Percentiles rank a stretch among this genome's conserved stretches.
Evolutionary conservation across 1,140 invertebrate genomes (phyloP).

Genomic region (Drosophila triauraria): DNA sequence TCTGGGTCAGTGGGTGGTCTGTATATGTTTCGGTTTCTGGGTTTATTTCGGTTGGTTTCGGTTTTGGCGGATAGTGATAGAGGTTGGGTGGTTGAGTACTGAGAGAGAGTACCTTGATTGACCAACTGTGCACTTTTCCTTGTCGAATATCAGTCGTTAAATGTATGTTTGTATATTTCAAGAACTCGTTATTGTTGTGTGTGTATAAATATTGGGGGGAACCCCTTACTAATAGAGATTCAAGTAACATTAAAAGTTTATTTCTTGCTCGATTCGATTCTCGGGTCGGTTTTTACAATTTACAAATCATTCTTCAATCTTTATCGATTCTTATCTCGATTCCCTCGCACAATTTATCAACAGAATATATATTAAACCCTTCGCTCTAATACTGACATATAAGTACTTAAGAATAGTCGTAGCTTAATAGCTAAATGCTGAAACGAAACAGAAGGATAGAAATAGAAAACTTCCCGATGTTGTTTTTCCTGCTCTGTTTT

Average conservation of each 20-base stretch:
- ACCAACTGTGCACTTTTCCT: conserved; percentile 42
- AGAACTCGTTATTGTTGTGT: conserved; percentile 36
- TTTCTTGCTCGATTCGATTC: conserved; percentile 46
- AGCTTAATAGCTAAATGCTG: conserved; percentile 61
- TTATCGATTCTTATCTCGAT: conserved; percentile 25
- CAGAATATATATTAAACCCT: conserved; percentile 39
- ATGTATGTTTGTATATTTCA: conserved; percentile 19
- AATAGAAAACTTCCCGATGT: conserved; percentile 70
- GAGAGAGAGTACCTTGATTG: conserved; percentile 30
- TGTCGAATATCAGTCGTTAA: conserved; percentile 71
- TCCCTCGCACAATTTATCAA: conserved; percentile 47
- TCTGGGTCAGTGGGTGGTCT: conserved; percentile 51
- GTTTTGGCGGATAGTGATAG: conserved; percentile 18
- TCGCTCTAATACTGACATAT: conserved; percentile 70
- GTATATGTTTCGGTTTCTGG: conserved; percentile 33
- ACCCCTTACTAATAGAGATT: conserved; percentile 44
- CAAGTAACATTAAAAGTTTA: conserved; percentile 73
- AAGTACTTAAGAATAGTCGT: conserved; percentile 66
- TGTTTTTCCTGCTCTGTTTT: neutral
- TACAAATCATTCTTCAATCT: conserved; percentile 60
- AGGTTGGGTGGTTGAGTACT: conserved; percentile 13
- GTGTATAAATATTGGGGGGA: conserved; percentile 34
- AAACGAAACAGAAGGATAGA: conserved; percentile 59
- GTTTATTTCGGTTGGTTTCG: conserved; percentile 14
- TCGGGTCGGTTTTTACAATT: conserved; percentile 65